Base-by-base conservation (phyloP, 2,888 invertebrate species). In the Lissocephala sabroskyi region DNA sequence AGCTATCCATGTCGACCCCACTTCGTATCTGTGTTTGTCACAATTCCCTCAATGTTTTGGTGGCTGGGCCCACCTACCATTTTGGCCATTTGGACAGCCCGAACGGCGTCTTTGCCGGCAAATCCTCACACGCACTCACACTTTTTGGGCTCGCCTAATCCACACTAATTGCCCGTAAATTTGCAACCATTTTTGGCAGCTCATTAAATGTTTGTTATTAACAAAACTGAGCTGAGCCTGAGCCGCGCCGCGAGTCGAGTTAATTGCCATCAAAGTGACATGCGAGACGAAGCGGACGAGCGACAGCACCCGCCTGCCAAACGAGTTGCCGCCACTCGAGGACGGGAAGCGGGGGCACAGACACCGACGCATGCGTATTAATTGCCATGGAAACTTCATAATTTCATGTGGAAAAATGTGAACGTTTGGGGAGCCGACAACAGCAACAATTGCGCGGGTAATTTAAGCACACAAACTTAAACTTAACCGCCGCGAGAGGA, bases 171-270 rank as follows among this genome's bases (percentile, higher is more conserved):
- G 70, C 71, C 75, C 71, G 75, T 75, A 71, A 71, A 71, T 75
- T 75, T 68, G 71, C 67, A 71, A 67, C 79, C 79, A 71, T 79
- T 79, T 79, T 79, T 79, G 79, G 79, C 75, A 75, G 79, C 79
- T 79, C 79, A 79, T 79, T 79, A 79, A 75, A 68, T 79, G n/a
- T n/a, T 76, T 70, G 58, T 64, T 60, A 68, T 71, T 65, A 71
- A 76, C 59, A 64, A 76, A 73, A 68, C 52, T 59, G n/a, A n/a
- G n/a, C n/a, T 56, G 49, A 43, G 47, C 48, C 46, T 48, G 52
- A 49, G 33, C n/a, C n/a, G n/a, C n/a, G 37, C 37, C 28, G 14
- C n/a, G 26, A 19, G 18, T n/a, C 43, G 16, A 59, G 53, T 75
- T 79, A 79, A 79, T 79, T 79, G 79, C 70, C 70, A 61, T 70